phyloP scores from a whole-genome alignment of 1,140 invertebrate species.

The Ceratina calcarata region DNA sequence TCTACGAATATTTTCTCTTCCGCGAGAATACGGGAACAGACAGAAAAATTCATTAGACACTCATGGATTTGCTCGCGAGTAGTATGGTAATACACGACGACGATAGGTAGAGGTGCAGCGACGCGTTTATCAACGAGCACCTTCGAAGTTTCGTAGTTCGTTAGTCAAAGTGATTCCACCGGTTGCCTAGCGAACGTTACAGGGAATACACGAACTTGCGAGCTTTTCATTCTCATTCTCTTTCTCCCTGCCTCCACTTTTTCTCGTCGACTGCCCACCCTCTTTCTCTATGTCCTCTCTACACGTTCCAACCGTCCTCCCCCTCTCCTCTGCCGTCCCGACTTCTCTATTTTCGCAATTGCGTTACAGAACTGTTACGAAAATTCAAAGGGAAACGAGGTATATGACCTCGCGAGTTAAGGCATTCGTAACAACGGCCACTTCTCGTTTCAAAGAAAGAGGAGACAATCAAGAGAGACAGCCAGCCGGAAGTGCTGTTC shows the following conservation, averaged over 20 bases:
- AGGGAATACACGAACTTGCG: not conserved
- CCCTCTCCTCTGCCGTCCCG: not conserved
- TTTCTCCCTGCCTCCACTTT: not conserved
- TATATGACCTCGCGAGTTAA: not conserved
- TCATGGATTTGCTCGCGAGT: conserved; percentile 9
- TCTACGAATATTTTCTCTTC: not conserved
- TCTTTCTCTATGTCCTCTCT: not conserved
- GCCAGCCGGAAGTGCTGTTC: not conserved
- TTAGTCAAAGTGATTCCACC: conserved; percentile 56
- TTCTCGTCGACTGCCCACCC: not conserved
- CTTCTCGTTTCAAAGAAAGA: not conserved
- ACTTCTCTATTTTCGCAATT: conserved; percentile 32
- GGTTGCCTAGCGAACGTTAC: conserved; percentile 22
- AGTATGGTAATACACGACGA: conserved; percentile 54
- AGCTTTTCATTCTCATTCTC: conserved; percentile 15
- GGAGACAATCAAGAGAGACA: too few relatives aligned
- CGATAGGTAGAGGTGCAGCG: conserved; percentile 37
- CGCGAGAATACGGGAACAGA: not conserved
- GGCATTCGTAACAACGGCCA: not conserved
- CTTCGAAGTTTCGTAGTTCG: conserved; percentile 44
- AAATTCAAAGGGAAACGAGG: not conserved
- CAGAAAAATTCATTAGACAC: conserved; percentile 42
- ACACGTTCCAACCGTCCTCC: not conserved
- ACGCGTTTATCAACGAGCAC: conserved; percentile 21
- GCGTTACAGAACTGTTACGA: conserved; percentile 4